Evolutionary conservation across 2,797 vertebrate genomes (phyloP).

Genomic region (Mustela erminea): DNA sequence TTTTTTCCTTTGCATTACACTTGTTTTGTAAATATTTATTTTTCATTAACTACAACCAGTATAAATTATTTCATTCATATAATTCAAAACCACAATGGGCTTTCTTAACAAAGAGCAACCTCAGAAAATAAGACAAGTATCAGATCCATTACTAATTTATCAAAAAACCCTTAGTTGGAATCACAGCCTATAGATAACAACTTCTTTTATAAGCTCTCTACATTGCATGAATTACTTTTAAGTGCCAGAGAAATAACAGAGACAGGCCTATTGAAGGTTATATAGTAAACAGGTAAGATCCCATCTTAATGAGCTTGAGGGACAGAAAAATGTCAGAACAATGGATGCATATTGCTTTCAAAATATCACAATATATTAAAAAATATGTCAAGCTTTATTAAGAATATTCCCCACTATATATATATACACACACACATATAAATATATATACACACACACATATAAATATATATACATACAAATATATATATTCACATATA

Average conservation of each 20-base stretch:
- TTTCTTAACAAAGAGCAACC: slow-evolving; percentile 29
- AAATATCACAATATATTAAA: slow-evolving; percentile 76
- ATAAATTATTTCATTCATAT: slow-evolving; percentile 58
- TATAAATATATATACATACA: too few species aligned
- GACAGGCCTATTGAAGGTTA: slow-evolving; percentile 39
- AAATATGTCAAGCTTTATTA: slow-evolving; percentile 72
- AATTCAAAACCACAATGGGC: slow-evolving; percentile 10
- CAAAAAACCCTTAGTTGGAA: neutral
- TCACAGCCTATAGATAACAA: slow-evolving; percentile 25
- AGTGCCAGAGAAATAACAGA: slow-evolving; percentile 42
- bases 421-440: too few species aligned
- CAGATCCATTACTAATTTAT: slow-evolving; percentile 33
- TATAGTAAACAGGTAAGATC: slow-evolving; percentile 51
- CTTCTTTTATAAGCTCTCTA: slow-evolving; percentile 38
- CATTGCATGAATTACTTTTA: slow-evolving; percentile 60
- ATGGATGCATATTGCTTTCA: slow-evolving; percentile 64
- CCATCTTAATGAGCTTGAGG: slow-evolving; percentile 66
- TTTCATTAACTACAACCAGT: neutral
- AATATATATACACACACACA: too few species aligned
- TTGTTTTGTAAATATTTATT: slow-evolving; percentile 52
- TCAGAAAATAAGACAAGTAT: slow-evolving; percentile 41
- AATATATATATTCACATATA: too few species aligned
- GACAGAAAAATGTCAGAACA: slow-evolving; percentile 61
- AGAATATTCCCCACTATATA: neutral
- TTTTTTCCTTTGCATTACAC: neutral